Conservation (phyloP, 2,888 invertebrate genomes). For the Gymnosoma rotundatum region DNA sequence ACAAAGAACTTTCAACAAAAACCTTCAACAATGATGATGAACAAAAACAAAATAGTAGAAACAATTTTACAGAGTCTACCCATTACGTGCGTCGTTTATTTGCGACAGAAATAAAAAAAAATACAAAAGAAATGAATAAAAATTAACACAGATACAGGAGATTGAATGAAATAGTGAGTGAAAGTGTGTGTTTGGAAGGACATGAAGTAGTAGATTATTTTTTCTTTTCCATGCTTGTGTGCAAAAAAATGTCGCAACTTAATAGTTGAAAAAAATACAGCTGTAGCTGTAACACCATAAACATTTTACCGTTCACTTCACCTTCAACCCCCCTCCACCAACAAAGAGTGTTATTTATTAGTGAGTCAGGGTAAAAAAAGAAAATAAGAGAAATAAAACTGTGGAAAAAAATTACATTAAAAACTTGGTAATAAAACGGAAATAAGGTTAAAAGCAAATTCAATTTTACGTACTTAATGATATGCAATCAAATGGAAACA, state of each 20-base stretch:
- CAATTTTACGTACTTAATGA: slow-evolving; percentile 69
- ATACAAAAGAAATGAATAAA: slow-evolving; percentile 57
- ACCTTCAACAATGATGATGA: slow-evolving; percentile 43
- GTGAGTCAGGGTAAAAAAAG: slow-evolving; percentile 12
- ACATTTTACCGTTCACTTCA: slow-evolving; percentile 12
- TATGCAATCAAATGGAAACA: slow-evolving; percentile 70
- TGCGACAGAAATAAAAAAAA: slow-evolving; percentile 24
- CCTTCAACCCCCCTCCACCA: background rate
- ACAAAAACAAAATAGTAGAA: slow-evolving; percentile 56
- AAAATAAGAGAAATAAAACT: slow-evolving; percentile 21
- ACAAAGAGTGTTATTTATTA: slow-evolving; percentile 2
- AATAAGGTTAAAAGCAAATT: slow-evolving; percentile 70
- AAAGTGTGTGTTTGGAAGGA: slow-evolving; percentile 1
- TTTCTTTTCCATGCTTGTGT: background rate
- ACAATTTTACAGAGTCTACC: slow-evolving; percentile 34
- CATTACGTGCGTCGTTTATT: slow-evolving; percentile 45
- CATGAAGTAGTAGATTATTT: background rate
- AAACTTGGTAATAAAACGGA: slow-evolving; percentile 69
- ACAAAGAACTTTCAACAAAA: slow-evolving; percentile 20
- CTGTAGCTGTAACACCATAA: slow-evolving; percentile 26
- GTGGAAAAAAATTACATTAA: slow-evolving; percentile 55
- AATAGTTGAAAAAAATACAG: slow-evolving; percentile 21
- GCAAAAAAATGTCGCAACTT: slow-evolving; percentile 46
- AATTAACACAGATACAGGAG: slow-evolving; percentile 53
- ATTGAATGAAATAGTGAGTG: slow-evolving; percentile 12